phyloP scores from a whole-genome alignment of 2,888 invertebrate species.

The Pardosa pseudoannulata region DNA sequence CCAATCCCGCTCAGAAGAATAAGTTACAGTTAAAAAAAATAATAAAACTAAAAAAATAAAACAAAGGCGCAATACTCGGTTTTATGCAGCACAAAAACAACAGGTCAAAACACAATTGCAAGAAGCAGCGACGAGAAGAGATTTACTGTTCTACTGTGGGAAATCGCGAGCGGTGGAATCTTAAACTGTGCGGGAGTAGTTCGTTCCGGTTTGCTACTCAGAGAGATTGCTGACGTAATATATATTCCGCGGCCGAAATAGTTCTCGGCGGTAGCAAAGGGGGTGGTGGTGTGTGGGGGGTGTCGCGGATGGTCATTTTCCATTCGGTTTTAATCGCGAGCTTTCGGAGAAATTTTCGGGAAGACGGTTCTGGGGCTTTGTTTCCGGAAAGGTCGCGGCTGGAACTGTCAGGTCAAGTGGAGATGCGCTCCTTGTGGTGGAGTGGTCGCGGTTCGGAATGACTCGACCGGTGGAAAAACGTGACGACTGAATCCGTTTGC shows the following conservation, averaged over 20 bases:
- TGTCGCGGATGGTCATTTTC: neutral
- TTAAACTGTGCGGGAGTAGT: neutral
- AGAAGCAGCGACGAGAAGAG: no score
- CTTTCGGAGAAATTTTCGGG: neutral
- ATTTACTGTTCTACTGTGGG: constrained; percentile 41
- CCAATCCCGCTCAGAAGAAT: neutral
- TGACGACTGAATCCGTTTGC: no score
- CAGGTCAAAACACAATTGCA: neutral
- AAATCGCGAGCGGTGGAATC: constrained; percentile 7
- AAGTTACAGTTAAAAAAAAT: neutral
- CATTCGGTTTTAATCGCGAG: neutral
- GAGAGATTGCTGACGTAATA: neutral
- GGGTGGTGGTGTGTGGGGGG: no score
- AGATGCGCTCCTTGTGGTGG: no score
- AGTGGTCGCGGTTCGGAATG: no score
- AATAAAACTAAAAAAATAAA: no score
- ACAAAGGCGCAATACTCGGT: neutral
- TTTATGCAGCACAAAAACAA: neutral
- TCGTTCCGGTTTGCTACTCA: constrained; percentile 11
- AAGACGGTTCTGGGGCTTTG: no score
- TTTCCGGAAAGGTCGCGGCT: no score
- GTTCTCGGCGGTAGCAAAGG: no score
- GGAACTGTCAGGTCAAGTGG: no score
- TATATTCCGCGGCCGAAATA: neutral
- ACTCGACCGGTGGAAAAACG: no score